Evolutionary conservation across 2,888 invertebrate genomes (phyloP), one percentile per base, ranked within the genome.

Genomic region (Spisula solida): DNA sequence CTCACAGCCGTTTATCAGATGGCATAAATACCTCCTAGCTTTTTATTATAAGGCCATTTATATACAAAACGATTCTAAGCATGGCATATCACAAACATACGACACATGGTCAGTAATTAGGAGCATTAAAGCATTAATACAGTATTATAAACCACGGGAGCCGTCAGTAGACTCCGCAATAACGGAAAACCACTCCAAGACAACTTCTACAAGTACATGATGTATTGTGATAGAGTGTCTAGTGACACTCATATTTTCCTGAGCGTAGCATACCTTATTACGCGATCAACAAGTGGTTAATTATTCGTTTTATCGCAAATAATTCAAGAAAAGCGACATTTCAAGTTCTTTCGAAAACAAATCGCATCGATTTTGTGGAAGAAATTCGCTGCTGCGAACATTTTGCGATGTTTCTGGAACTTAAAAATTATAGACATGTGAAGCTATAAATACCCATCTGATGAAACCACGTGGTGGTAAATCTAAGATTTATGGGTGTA

Each of bases 241-340:
- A 14, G 75, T 75, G 16, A 75, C 34, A 34, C 25, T 31, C 29
- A 75, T 34, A 75, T 34, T 31, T 31, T 75, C 34, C 34, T 75
- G 29, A 34, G 16, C 25, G 16, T 31, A 34, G 34, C 75, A 31
- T 75, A 31, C 75, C 31, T 1, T 31, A 75, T 75, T 75, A 34
- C 6, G 16, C 75, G 75, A 31, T 75, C 75, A 75, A 31, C 75
- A 75, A 34, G 34, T 31, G 31, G 75, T 25, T 41, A 75, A 75
- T 75, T 75, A 75, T 31, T 31, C 34, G 0, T 34, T 34, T 34
- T 34, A 31, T 31, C 31, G 75, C 16, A 20, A 34, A 75, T 31
- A 34, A 34, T 75, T 75, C 75, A 75, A 75, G 75, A 75, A n/a
- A 75, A 75, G 75, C 34, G 75, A 75, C 75, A 31, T 75, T 75